phyloP scores from a whole-genome alignment of 2,113 vertebrate genomes.

The Pogonocichla stellata region DNA sequence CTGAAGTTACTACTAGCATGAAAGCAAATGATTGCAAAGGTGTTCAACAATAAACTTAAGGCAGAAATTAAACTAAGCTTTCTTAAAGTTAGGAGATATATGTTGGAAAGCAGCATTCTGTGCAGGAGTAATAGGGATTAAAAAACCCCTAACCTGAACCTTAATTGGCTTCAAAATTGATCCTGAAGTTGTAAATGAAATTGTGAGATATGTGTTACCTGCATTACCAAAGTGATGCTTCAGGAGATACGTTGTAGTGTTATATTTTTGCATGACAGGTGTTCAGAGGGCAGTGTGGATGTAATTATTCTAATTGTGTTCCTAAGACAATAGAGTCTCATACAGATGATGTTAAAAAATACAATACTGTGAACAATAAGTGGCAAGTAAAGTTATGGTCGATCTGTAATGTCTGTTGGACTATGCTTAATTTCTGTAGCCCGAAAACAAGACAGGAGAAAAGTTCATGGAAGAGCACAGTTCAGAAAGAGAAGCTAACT shows the following conservation, averaged over 20 bases:
- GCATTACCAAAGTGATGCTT: neutral
- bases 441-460: neutral
- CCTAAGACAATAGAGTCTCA: neutral
- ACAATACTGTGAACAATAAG: neutral
- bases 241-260: neutral
- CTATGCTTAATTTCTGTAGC: neutral
- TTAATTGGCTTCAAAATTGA: neutral
- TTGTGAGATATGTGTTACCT: neutral
- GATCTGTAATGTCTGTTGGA: neutral
- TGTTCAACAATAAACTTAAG: neutral
- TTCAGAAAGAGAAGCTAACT: neutral
- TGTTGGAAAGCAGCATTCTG: neutral
- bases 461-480: neutral
- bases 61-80: neutral
- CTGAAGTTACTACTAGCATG: neutral
- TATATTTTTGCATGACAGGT: neutral
- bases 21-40: neutral
- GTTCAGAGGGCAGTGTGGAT: neutral
- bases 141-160: neutral
- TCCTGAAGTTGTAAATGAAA: neutral
- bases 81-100: neutral
- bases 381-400: neutral
- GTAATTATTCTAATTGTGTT: neutral
- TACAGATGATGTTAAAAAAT: neutral
- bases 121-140: neutral